A percentile compares a stretch with the other conserved stretches of the same genome.
Evolutionary conservation across 2,797 vertebrate species (phyloP).

Genomic region (Ptychadena robeensis): DNA sequence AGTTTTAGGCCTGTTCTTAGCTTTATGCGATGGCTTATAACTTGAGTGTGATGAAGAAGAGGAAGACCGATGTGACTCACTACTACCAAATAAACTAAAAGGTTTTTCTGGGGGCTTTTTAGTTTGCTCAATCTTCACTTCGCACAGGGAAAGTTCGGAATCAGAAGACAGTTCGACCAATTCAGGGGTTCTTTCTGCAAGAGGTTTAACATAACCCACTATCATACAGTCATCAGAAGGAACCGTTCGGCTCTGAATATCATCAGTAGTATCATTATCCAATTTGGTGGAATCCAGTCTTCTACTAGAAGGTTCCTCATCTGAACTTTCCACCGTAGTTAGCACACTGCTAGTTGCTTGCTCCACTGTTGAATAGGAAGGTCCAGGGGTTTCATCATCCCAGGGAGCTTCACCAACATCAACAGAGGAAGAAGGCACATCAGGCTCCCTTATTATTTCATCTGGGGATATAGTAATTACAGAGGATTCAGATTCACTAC

Average conservation of each 20-base stretch:
- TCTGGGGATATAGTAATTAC: constrained; percentile 92
- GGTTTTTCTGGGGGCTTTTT: constrained; percentile 77
- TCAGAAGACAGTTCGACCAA: constrained; percentile 91
- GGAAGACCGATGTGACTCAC: constrained; percentile 68
- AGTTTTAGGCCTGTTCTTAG: constrained; percentile 60
- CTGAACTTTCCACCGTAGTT: constrained; percentile 80
- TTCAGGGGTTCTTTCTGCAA: constrained; percentile 89
- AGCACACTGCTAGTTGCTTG: constrained; percentile 69
- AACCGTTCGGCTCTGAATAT: constrained; percentile 68
- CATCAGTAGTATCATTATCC: constrained; percentile 62
- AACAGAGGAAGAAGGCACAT: constrained; percentile 69
- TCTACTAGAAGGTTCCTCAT: constrained; percentile 71
- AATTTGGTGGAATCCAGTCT: constrained; percentile 62
- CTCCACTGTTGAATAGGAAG: constrained; percentile 88
- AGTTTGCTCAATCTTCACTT: constrained; percentile 71
- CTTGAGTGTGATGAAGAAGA: constrained; percentile 67
- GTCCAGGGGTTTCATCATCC: constrained; percentile 96
- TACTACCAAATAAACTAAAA: constrained; percentile 76
- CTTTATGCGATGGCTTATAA: constrained; percentile 64
- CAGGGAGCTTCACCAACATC: constrained; percentile 79
- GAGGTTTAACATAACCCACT: constrained; percentile 87
- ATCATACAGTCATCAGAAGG: constrained; percentile 87
- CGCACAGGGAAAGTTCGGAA: constrained; percentile 78
- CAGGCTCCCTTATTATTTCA: constrained; percentile 72
- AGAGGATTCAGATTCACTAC: constrained; percentile 83